Evolutionary conservation across 2,113 vertebrate species (phyloP).

Genomic region (Salvelinus namaycush): DNA sequence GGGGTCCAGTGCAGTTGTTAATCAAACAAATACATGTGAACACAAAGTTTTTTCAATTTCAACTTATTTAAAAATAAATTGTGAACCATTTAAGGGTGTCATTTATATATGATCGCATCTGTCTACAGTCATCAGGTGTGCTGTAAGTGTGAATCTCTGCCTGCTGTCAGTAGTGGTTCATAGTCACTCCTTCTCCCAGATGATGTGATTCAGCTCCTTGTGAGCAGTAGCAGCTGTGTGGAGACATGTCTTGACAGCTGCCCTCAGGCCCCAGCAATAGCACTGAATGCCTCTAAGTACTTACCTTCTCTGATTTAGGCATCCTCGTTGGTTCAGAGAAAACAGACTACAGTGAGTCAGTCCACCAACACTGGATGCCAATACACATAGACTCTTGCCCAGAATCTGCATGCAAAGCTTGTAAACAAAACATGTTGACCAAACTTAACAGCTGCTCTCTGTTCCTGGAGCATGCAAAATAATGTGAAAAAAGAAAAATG

Average conservation of each 20-base stretch:
- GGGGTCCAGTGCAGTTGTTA: no score
- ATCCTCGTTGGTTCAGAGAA: neutral
- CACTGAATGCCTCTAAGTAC: neutral
- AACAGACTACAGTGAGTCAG: neutral
- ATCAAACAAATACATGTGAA: no score
- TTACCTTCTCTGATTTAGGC: neutral
- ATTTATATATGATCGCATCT: no score
- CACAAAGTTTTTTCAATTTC: neutral
- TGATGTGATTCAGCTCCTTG: neutral
- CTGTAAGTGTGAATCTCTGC: no score
- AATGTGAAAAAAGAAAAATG: neutral
- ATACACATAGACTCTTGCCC: neutral
- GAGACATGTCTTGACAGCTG: neutral
- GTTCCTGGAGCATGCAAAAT: neutral
- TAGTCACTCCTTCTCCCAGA: neutral
- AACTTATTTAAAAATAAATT: neutral
- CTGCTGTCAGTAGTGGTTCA: neutral
- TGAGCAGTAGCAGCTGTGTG: neutral
- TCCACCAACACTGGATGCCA: neutral
- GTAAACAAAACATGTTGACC: constrained; percentile 17
- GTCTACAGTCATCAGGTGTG: no score
- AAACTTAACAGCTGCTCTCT: neutral
- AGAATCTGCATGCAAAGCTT: constrained; percentile 13
- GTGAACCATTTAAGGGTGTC: no score
- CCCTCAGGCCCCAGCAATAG: neutral